A percentile compares a stretch with the other conserved stretches of the same genome.
These are phyloP conservation scores for Thalpophila matura DNA, from an alignment of 2,888 invertebrate genomes.

Conservation along the genomic window DNA sequence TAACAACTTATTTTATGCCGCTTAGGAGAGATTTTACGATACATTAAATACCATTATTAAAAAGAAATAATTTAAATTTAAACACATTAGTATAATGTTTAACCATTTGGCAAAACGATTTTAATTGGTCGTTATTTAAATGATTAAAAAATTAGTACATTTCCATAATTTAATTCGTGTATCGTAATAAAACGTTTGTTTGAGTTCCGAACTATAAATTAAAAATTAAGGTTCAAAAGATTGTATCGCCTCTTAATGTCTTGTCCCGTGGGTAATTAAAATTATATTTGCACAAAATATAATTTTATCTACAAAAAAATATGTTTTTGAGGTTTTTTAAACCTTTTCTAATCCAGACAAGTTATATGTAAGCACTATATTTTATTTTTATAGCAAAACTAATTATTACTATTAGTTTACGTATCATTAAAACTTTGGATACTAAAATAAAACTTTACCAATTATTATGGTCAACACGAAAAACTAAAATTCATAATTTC, in stretches of 20 bases:
- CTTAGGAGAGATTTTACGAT: constrained; percentile 23
- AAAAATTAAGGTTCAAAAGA: constrained; percentile 27
- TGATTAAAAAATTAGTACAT: constrained; percentile 5
- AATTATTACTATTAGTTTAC: not conserved
- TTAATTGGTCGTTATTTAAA: constrained; percentile 31
- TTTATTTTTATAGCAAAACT: too few relatives aligned
- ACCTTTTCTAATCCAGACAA: constrained; percentile 10
- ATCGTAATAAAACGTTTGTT: constrained; percentile 34
- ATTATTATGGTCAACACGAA: not conserved
- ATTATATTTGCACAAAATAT: constrained; percentile 6
- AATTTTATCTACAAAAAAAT: constrained; percentile 6
- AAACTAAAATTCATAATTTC: too few relatives aligned
- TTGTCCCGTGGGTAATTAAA: constrained; percentile 4
- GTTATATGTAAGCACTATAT: not conserved
- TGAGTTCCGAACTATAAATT: constrained; percentile 28
- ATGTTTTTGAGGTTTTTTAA: not conserved
- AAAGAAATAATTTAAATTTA: too few relatives aligned
- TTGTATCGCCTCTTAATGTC: constrained; percentile 8
- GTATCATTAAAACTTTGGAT: not conserved
- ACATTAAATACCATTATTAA: not conserved
- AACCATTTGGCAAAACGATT: constrained; percentile 24
- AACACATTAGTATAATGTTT: constrained; percentile 8
- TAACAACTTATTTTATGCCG: constrained; percentile 27
- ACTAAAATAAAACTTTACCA: not conserved
- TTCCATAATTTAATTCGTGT: constrained; percentile 13